phyloP scores from a whole-genome alignment of 2,888 invertebrate species.

The Trileptium ribeirensis region DNA sequence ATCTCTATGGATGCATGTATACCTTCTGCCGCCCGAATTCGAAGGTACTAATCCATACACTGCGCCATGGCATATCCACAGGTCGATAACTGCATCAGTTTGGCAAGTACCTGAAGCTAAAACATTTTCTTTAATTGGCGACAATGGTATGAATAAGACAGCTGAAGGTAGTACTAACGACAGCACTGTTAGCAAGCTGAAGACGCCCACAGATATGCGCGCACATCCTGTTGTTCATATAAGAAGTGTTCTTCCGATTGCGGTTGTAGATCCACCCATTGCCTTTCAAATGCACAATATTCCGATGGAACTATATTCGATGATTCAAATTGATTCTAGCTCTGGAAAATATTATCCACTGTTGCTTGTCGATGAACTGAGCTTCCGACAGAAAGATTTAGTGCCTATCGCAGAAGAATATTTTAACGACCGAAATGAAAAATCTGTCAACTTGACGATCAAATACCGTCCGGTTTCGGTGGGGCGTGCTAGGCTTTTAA shows the following conservation, averaged over 20 bases:
- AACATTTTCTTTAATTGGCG: background rate
- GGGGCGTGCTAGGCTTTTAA: constrained; percentile 52
- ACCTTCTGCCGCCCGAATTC: background rate
- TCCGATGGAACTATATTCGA: background rate
- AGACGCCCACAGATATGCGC: no score
- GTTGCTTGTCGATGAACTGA: background rate
- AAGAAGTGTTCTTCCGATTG: background rate
- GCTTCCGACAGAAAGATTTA: background rate
- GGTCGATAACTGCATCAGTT: background rate
- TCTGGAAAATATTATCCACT: background rate
- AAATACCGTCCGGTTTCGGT: constrained; percentile 41
- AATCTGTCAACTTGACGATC: constrained; percentile 32
- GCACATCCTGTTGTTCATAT: background rate
- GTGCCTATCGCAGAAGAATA: background rate
- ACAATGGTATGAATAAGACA: background rate
- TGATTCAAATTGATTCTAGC: background rate
- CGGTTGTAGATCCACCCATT: background rate
- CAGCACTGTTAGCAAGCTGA: background rate
- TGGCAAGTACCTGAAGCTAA: background rate
- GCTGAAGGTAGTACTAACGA: background rate
- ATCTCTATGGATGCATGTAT: background rate
- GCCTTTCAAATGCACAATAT: background rate
- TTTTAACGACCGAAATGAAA: background rate
- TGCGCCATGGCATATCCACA: background rate
- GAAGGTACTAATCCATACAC: background rate